Conservation (phyloP, 1,140 invertebrate species). For the Daktulosphaira vitifoliae region DNA sequence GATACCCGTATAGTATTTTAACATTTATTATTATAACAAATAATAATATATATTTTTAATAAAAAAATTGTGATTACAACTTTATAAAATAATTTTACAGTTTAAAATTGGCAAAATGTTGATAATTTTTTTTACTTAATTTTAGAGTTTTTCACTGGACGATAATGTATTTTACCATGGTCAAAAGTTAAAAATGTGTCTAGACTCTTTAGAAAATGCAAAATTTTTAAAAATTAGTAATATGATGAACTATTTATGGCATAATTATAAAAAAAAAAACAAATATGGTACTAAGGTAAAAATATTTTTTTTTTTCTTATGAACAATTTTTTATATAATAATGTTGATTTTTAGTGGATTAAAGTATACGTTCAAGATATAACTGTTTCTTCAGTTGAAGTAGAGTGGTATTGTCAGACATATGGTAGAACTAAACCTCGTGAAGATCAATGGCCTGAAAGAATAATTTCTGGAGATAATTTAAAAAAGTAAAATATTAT, state of each 20-base stretch:
- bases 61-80: no score
- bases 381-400: constrained; percentile 20
- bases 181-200: constrained; percentile 24
- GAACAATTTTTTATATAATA: neutral
- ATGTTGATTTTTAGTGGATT: constrained; percentile 16
- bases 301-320: neutral
- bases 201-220: constrained; percentile 21
- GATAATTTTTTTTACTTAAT: no score
- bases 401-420: constrained; percentile 26
- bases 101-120: no score
- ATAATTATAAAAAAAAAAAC: constrained; percentile 17
- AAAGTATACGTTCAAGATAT: constrained; percentile 27
- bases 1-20: no score
- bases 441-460: constrained; percentile 3
- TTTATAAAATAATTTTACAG: no score
- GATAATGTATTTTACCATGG: constrained; percentile 28
- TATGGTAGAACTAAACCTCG: constrained; percentile 9
- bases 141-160: constrained; percentile 26
- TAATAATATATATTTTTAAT: no score
- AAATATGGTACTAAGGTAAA: constrained; percentile 2
- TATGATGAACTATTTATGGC: neutral
- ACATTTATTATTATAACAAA: no score
- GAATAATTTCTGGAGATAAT: constrained; percentile 28
- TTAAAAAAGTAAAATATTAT: constrained; percentile 25
- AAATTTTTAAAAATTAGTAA: constrained; percentile 18